Evolutionary conservation across 1,140 invertebrate species (phyloP), one percentile per base, ranked within the genome.

Genomic region (Rhopalosiphum maidis): DNA sequence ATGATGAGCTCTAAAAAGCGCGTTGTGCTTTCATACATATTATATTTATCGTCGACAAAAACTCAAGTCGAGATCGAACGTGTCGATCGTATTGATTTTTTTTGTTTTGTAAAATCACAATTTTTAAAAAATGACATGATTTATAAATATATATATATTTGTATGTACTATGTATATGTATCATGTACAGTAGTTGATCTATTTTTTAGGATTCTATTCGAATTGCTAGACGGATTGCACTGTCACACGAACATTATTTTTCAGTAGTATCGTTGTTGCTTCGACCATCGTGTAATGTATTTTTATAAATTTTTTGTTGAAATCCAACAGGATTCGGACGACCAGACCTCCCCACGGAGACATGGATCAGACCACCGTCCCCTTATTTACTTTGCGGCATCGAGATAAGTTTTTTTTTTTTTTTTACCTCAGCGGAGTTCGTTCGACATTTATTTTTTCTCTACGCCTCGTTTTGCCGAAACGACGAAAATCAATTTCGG

Each of bases 401-500:
- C 35, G 48, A 93, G 48, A 93, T 48, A 60, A 46, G 60, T 68
- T 48, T 48, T 48, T 51, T 48, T 83, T 37, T 91, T 77, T 82
- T 82, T 48, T 77, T 30, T 82, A 91, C 51, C 30, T 48, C 23
- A 7, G 35, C 30, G 46, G 30, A 25, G 51, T 68, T 48, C 43
- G 46, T 82, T 85, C 82, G 41, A 85, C 46, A n/a, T 93, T 85
- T 93, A 83, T 93, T 93, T 92, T 91, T 83, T 89, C 22, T 51
- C 68, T n/a, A n/a, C 41, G 43, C 90, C 77, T n/a, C 68, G 90
- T 82, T 37, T 90, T 68, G 55, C 35, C 89, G 68, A 91, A 93
- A 93, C 91, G 91, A 93, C 91, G 68, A 93, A 93, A 93, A 93
- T 93, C 91, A 93, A 93, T 93, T 93, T 93, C 91, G 46, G 91